Evolutionary conservation across 2,113 vertebrate species (phyloP).

Genomic region (Anser brachyrhynchus): DNA sequence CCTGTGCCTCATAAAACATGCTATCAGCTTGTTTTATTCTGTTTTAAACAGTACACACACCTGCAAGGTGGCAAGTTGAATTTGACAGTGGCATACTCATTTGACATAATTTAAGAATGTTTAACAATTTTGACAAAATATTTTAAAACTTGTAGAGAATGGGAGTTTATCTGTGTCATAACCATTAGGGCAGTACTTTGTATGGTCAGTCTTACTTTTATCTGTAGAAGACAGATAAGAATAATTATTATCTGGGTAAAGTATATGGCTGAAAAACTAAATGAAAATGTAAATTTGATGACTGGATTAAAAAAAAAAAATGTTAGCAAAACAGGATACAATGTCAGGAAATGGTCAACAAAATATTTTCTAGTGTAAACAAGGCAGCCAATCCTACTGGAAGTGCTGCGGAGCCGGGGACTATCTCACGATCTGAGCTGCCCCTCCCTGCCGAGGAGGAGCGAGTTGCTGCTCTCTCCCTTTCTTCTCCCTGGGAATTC

Average conservation of each 20-base stretch:
- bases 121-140: neutral
- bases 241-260: neutral
- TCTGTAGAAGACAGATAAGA: slow-evolving; percentile 27
- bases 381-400: fast-evolving
- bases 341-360: slow-evolving; percentile 8
- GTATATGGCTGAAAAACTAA: neutral
- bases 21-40: neutral
- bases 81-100: neutral
- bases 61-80: neutral
- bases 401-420: neutral
- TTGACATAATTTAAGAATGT: neutral
- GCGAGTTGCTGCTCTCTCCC: neutral
- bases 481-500: neutral
- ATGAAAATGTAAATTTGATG: neutral
- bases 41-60: neutral
- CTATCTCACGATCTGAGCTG: neutral
- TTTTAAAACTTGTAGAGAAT: neutral
- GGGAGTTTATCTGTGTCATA: neutral
- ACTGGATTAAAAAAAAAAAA: neutral
- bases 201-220: neutral
- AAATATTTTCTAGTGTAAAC: neutral
- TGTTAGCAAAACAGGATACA: slow-evolving; percentile 9
- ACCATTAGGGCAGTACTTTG: neutral
- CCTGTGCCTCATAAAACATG: neutral
- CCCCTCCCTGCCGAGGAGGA: neutral